Percentiles rank a stretch among this genome's conserved stretches.
These are phyloP conservation scores for Bettongia penicillata DNA, from an alignment of 2,113 vertebrate genomes.

Conservation along the genomic window DNA sequence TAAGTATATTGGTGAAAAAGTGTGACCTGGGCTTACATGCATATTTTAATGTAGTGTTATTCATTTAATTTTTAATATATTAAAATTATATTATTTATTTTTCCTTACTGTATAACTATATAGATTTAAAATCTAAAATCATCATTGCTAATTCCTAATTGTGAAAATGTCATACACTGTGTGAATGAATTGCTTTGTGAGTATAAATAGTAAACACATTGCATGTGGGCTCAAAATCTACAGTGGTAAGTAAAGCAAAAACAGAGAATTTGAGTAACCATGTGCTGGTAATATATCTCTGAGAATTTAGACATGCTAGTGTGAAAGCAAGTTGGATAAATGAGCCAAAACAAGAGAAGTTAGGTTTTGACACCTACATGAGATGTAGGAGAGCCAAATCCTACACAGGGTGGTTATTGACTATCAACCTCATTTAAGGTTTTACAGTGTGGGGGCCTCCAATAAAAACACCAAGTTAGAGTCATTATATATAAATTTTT, in stretches of 20 bases:
- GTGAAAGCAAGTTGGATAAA: not conserved
- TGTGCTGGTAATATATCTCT: not conserved
- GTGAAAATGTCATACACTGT: not conserved
- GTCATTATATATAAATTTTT: not conserved
- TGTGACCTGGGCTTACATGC: not conserved
- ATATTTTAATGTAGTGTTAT: not conserved
- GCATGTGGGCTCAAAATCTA: not conserved
- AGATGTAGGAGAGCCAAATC: not conserved
- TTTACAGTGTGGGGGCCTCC: not conserved
- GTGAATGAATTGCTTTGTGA: not conserved
- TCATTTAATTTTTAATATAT: not conserved
- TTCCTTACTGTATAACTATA: not conserved
- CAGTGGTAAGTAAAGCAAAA: not conserved
- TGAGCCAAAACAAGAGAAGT: not conserved
- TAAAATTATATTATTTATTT: not conserved
- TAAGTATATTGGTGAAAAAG: not conserved
- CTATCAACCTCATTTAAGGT: not conserved
- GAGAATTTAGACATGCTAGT: not conserved
- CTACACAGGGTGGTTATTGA: not conserved
- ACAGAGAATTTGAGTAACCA: not conserved
- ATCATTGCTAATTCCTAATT: not conserved
- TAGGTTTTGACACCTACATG: not conserved
- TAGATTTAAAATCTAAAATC: not conserved
- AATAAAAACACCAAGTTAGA: not conserved
- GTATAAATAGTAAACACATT: not conserved